Percentiles rank a stretch among this genome's conserved stretches.
phyloP scores from a whole-genome alignment of 92 coral and sea anemone genomes.

The Zoanthus sociatus region DNA sequence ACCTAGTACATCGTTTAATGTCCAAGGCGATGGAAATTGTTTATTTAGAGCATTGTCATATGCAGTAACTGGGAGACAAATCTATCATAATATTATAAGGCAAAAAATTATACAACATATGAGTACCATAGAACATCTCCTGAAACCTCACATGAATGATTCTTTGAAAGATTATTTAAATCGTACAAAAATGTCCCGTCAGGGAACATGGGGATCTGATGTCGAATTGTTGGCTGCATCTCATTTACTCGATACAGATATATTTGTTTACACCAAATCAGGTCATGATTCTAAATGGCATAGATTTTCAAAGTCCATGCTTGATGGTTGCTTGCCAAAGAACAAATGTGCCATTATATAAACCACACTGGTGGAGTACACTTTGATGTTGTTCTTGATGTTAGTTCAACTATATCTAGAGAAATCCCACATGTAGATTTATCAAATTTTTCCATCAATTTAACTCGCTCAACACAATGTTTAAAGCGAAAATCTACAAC shows the following conservation, averaged over 20 bases:
- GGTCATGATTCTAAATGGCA: constrained; percentile 64
- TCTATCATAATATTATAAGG: constrained; percentile 5
- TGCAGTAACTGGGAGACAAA: constrained; percentile 28
- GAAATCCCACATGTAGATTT: constrained; percentile 10
- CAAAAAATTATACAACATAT: background rate
- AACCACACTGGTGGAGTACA: constrained; percentile 70
- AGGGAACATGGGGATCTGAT: constrained; percentile 32
- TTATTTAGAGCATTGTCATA: constrained; percentile 31
- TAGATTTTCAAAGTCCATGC: constrained; percentile 64
- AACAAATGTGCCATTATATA: constrained; percentile 52
- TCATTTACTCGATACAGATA: constrained; percentile 43
- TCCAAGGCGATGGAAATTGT: constrained; percentile 34
- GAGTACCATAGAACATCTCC: constrained; percentile 23
- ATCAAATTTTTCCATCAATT: constrained; percentile 4
- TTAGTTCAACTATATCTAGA: constrained; percentile 27
- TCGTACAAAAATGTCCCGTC: constrained; percentile 49
- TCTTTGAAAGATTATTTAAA: constrained; percentile 50
- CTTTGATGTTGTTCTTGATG: constrained; percentile 81
- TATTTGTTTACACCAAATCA: constrained; percentile 58
- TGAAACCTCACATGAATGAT: constrained; percentile 47
- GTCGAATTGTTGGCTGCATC: constrained; percentile 24
- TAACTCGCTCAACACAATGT: background rate
- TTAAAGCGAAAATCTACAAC: constrained; percentile 12
- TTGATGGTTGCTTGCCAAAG: constrained; percentile 49
- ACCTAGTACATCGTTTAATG: background rate